phyloP scores from a whole-genome alignment of 2,797 vertebrate species.

The Paratrypauchen microcephalus region DNA sequence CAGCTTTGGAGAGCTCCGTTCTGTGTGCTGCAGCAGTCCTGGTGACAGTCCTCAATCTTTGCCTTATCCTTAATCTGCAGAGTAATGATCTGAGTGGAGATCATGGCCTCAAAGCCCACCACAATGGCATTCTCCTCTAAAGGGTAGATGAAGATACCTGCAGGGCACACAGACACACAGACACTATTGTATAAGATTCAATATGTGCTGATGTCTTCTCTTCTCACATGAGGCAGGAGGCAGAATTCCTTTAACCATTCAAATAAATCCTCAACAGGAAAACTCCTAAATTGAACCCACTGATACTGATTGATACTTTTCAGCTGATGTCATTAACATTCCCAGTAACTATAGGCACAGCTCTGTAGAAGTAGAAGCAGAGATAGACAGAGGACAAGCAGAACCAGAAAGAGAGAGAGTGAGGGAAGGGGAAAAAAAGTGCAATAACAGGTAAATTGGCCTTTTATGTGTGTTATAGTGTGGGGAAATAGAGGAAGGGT shows the following conservation, averaged over 20 bases:
- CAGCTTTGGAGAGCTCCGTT: conserved; percentile 63
- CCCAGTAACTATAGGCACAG: too few species aligned
- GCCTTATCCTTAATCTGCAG: conserved; percentile 95
- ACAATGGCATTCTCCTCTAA: conserved; percentile 88
- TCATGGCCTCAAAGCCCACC: conserved; percentile 91
- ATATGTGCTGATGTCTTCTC: not conserved
- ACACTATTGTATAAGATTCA: not conserved
- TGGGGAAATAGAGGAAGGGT: too few species aligned
- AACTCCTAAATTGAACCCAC: too few species aligned
- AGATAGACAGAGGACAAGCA: too few species aligned
- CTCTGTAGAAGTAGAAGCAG: too few species aligned
- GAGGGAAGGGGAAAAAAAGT: too few species aligned
- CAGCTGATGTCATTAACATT: too few species aligned
- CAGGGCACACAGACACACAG: conserved; percentile 9
- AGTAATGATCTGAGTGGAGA: conserved; percentile 83
- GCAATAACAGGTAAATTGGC: too few species aligned
- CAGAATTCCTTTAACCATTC: not conserved
- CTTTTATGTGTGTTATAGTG: too few species aligned
- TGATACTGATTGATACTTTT: too few species aligned
- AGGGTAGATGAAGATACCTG: conserved; percentile 94
- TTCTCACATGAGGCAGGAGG: not conserved
- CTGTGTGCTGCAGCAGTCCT: conserved; percentile 69
- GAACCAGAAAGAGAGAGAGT: too few species aligned
- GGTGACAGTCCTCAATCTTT: conserved; percentile 82
- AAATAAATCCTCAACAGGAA: not conserved